Base-by-base conservation (phyloP, 2,888 invertebrate genomes). In the Diabrotica balteata region DNA sequence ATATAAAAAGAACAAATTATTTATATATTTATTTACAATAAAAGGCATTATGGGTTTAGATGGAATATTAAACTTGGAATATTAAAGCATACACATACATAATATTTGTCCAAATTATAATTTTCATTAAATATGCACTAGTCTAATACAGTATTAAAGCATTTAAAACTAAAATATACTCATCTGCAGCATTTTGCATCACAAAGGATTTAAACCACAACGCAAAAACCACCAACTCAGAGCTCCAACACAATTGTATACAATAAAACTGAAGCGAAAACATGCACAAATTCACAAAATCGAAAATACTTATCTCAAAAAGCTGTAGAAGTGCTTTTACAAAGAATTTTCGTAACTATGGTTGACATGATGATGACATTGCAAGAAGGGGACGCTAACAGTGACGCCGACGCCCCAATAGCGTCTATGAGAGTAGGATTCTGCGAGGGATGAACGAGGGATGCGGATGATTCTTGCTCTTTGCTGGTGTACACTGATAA, bases 331-430 rank as follows among this genome's bases (percentile, higher is more conserved):
- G 68, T 47, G 49, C 17, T 63, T 72, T 77, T 75, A 75, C 75
- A 76, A 76, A 78, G 75, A 79, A 80, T 80, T 79, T 32, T 78
- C 74, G 51, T 59, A 64, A 64, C 58, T 64, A 64, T 73, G 73
- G 76, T 77, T 81, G 80, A 81, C 79, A 77, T 79, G 77, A 77
- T 72, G 75, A 77, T 81, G 80, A 80, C 80, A 81, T 78, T 71
- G 66, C 57, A 42, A 62, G 62, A 69, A 65, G 61, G 66, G 68
- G 59, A 62, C 58, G 68, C 68, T 79, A 80, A 79, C 77, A 72
- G 76, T 79, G 80, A 81, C 83, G 83, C 79, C 83, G 82, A 83
- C 84, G 83, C 83, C 83, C 83, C 81, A 79, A 79, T 72, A 79
- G 79, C 81, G 79, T 81, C 82, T 78, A 78, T 79, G 79, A 79